phyloP scores from a whole-genome alignment of 2,888 invertebrate species.

The Chrysolina oricalcia region DNA sequence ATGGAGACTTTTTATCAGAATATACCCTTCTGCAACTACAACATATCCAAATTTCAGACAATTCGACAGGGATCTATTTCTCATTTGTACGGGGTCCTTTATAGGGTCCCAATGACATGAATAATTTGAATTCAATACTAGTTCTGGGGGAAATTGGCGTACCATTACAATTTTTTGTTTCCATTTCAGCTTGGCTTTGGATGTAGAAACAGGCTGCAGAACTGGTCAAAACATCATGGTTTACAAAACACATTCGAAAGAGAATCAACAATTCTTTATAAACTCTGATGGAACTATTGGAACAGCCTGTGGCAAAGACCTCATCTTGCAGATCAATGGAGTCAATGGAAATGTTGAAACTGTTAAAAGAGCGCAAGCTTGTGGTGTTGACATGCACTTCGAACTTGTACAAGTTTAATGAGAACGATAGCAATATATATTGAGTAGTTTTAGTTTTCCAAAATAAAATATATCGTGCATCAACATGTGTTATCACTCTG shows the following conservation, averaged over 20 bases:
- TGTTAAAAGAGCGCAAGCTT: not conserved
- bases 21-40: no score
- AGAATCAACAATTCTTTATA: not conserved
- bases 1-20: no score
- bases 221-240: not conserved
- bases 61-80: no score
- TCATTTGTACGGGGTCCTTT: no score
- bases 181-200: not conserved
- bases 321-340: not conserved
- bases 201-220: not conserved
- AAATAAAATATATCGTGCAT: no score
- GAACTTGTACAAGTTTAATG: not conserved
- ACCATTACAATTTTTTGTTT: not conserved
- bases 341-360: not conserved
- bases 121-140: no score
- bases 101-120: no score
- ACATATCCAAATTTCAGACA: no score
- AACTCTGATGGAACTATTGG: not conserved
- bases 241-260: not conserved
- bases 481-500: no score
- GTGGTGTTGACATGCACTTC: not conserved
- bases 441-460: no score
- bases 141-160: no score
- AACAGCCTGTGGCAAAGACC: not conserved
- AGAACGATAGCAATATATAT: no score